Evolutionary conservation across 2,113 vertebrate genomes (phyloP), one percentile per base, ranked within the genome.

Genomic region (Campylomormyrus tamandua): DNA sequence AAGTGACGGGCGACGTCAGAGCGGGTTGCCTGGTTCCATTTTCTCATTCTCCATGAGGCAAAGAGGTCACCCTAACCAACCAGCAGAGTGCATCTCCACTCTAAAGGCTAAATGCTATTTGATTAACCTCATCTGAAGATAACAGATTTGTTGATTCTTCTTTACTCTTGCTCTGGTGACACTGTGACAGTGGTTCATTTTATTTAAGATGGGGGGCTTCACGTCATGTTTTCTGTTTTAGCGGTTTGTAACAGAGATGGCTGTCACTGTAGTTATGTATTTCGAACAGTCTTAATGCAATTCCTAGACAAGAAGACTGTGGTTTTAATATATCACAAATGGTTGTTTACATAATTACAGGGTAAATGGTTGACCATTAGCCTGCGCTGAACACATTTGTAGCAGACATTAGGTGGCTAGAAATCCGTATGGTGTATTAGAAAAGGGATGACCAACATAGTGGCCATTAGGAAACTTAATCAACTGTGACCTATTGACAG

Each of bases 1-100:
- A 85, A 92, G 92, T 94, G 94, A 95, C 94, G 92, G 94, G 95
- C 92, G 89, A 91, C 92, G 91, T 93, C 94, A 91, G 89, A 91
- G 90, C 84, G 93, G 92, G 93, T 93, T 91, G 90, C 92, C 93
- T 92, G 93, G 91, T 92, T 94, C 92, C 83, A 92, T 92, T 92
- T 87, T 87, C 27, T 87, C 52, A 58, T 94, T 94, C 94, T 92
- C 91, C 91, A 89, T 80, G 89, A 90, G 92, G 91, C 90, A 87
- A 90, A 87, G 92, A 91, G 93, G 94, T 93, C 91, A 45, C 11
- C 42, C 31, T 91, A 70, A 91, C 91, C 84, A 90, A 88, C 89
- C 87, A 90, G 77, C 39, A 19, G 13, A 21, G 19, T 42, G 35
- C n/a, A 13, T 21, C 48, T 35, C 46, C n/a, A 35, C 62, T 42